Base-by-base conservation (phyloP, 1,140 invertebrate species). In the Pteromalus puparum region DNA sequence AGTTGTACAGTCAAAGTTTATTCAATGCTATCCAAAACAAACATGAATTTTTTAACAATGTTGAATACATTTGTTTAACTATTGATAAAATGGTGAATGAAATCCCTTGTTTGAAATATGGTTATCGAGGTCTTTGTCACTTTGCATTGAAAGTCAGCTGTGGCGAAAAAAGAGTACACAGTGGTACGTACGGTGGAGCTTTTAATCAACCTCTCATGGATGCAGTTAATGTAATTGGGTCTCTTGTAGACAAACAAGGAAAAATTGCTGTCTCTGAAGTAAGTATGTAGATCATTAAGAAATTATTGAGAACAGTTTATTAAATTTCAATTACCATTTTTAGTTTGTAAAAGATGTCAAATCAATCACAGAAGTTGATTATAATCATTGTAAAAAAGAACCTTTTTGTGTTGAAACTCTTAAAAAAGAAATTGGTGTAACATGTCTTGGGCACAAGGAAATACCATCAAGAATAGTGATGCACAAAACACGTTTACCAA, bases 41-140 rank as follows among this genome's bases (percentile, higher is more conserved):
- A 21, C 30, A 48, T 34, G 46, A 87, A 12, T 96, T 95, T 88
- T 90, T 95, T 15, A 79, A 93, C 85, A 92, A 93, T 87, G 93
- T 95, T 3, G 95, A 96, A 87, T 95, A 90, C 90, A 93, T 95
- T 18, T 95, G 95, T 83, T 95, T 94, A 46, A 95, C 95, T 88
- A 95, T 95, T 89, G 96, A 96, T 87, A 95, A 95, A 95, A 91
- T 95, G 26, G 94, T 95, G n/a, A 95, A 94, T 84, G 93, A 94
- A 18, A 95, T 93, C 85, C 95, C 95, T 0, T 96, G 95, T 87
- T 90, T 96, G 42, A 95, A 95, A 15, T 96, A 96, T 91, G 95
- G 95, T 28, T 93, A 95, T 13, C 92, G 95, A 83, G 95, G 95
- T 6, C 92, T 95, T 78, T 94, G 93, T 85, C 95, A 95, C 87